Conservation (phyloP, 2,888 invertebrate genomes). For the Camptogramma bilineatum region DNA sequence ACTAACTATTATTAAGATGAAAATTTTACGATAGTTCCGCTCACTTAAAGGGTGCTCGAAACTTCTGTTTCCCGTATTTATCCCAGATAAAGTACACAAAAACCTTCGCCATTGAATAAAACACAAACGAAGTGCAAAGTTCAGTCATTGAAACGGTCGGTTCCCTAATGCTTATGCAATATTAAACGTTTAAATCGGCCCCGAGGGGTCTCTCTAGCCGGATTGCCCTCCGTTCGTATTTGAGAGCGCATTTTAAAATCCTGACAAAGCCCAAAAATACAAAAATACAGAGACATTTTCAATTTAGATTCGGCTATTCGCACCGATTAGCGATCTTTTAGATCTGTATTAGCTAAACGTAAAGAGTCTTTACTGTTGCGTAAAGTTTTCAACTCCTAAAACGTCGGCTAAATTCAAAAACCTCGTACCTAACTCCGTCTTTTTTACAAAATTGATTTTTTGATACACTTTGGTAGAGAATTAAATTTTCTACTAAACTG, state of each 20-base stretch:
- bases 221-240: conserved; percentile 37
- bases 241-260: conserved; percentile 30
- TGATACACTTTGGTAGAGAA: too few species aligned
- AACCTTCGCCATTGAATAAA: conserved; percentile 18
- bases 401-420: too few species aligned
- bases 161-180: conserved; percentile 36
- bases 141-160: conserved; percentile 28
- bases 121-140: conserved; percentile 23
- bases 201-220: conserved; percentile 32
- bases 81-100: background rate
- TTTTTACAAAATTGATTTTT: too few species aligned
- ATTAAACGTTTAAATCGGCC: conserved; percentile 39
- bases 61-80: background rate
- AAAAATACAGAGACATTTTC: conserved; percentile 17
- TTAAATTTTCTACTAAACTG: too few species aligned
- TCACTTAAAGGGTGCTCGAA: too few species aligned
- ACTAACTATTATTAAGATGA: too few species aligned
- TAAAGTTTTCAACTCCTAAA: background rate
- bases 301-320: conserved; percentile 22
- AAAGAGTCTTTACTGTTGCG: conserved; percentile 4
- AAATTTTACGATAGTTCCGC: too few species aligned
- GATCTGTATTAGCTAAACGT: conserved; percentile 13
- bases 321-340: conserved; percentile 8
- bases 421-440: too few species aligned
- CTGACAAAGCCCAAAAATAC: conserved; percentile 18